Percentiles rank a stretch among this genome's conserved stretches.
phyloP scores from a whole-genome alignment of 1,140 invertebrate genomes.

The Radopholus similis region DNA sequence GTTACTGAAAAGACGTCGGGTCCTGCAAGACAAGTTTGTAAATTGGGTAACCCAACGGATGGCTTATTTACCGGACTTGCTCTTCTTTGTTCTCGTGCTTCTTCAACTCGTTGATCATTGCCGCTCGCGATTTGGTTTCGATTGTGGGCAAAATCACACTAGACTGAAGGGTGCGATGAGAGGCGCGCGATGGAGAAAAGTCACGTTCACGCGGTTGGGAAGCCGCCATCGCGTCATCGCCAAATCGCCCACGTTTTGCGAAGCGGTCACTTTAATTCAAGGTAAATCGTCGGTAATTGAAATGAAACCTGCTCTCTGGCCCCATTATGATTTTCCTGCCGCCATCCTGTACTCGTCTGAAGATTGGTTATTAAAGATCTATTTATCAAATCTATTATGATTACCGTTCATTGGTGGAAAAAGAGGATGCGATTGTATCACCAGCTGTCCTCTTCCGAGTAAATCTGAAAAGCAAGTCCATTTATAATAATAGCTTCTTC shows the following conservation, averaged over 20 bases:
- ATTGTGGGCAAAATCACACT: slow-evolving; percentile 42
- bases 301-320: slow-evolving; percentile 13
- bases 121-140: slow-evolving; percentile 41
- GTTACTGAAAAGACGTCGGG: slow-evolving; percentile 88
- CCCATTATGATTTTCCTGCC: slow-evolving; percentile 21
- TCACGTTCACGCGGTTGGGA: slow-evolving; percentile 6
- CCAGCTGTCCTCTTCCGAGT: background rate
- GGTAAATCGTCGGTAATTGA: background rate
- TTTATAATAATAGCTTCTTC: background rate
- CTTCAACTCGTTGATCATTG: slow-evolving; percentile 35
- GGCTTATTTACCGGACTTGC: slow-evolving; percentile 17
- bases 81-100: slow-evolving; percentile 35
- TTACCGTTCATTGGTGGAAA: slow-evolving; percentile 4
- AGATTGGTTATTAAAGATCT: slow-evolving; percentile 13
- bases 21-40: slow-evolving; percentile 63
- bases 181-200: slow-evolving; percentile 1
- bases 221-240: background rate
- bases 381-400: background rate
- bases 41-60: background rate
- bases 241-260: slow-evolving; percentile 6
- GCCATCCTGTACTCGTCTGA: slow-evolving; percentile 26
- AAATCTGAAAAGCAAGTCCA: slow-evolving; percentile 4
- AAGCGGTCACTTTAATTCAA: background rate
- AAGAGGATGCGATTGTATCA: background rate
- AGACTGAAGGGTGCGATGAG: slow-evolving; percentile 31